These are phyloP conservation scores for Drosophila melanosoma DNA, from an alignment of 2,888 invertebrate species.

Conservation along the genomic window DNA sequence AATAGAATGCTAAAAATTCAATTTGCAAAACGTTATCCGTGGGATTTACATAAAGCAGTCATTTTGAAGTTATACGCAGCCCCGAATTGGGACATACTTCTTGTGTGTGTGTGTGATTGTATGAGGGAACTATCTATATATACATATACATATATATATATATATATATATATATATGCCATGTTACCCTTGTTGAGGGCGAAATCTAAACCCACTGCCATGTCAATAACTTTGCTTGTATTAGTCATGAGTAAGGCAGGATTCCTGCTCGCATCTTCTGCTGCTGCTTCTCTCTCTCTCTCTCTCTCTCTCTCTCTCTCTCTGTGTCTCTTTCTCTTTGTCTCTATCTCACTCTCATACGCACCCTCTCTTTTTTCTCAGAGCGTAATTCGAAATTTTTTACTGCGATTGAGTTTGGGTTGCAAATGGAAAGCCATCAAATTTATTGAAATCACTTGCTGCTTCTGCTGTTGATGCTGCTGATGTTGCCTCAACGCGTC, in stretches of 20 bases:
- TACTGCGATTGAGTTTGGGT: conserved; percentile 80
- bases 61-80: conserved; percentile 82
- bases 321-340: not conserved
- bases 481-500: conserved; percentile 51
- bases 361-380: conserved; percentile 20
- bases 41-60: conserved; percentile 84
- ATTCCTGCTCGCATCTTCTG: conserved; percentile 21
- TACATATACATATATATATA: not conserved
- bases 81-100: conserved; percentile 66
- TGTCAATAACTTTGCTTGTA: conserved; percentile 80
- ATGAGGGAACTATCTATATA: conserved; percentile 18
- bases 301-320: not conserved
- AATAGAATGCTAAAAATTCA: conserved; percentile 83
- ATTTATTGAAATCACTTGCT: conserved; percentile 85
- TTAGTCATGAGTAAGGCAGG: conserved; percentile 75
- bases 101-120: conserved; percentile 29
- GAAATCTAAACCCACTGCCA: conserved; percentile 74
- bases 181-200: conserved; percentile 69
- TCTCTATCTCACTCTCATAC: not conserved
- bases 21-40: conserved; percentile 83
- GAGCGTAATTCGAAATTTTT: conserved; percentile 80
- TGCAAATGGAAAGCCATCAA: conserved; percentile 84
- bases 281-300: conserved; percentile 3
- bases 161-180: conserved; percentile 12
- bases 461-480: conserved; percentile 37